Percentiles rank a stretch among this genome's conserved stretches.
These are phyloP conservation scores for Corydoras sp. DNA, from an alignment of 2,113 vertebrate genomes.

Conservation along the genomic window DNA sequence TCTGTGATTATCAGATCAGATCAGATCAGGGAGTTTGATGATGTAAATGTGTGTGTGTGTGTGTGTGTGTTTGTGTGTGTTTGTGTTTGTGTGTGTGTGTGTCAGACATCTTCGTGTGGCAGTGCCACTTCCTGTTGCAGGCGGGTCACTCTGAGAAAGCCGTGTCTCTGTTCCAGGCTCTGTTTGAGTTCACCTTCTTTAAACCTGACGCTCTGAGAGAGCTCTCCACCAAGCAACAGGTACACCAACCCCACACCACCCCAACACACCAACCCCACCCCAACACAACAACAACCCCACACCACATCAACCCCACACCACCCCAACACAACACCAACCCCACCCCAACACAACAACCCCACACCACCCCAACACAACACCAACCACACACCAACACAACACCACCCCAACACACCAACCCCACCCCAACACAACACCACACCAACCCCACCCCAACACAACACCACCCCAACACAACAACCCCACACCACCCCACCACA, in stretches of 20 bases:
- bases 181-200: conserved; percentile 92
- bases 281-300: too few species aligned
- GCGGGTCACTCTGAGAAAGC: conserved; percentile 87
- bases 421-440: too few species aligned
- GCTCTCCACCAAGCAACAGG: conserved; percentile 84
- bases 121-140: conserved; percentile 91
- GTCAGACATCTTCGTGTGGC: conserved; percentile 83
- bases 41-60: background rate
- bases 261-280: too few species aligned
- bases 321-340: too few species aligned
- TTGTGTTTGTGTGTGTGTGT: conserved; percentile 50
- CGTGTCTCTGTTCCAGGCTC: conserved; percentile 84
- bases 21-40: too few species aligned
- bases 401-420: conserved; percentile 1
- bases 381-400: conserved; percentile 28
- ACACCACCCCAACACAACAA: too few species aligned
- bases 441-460: too few species aligned
- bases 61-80: conserved; percentile 5
- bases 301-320: too few species aligned
- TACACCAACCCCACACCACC: conserved; percentile 56
- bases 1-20: too few species aligned
- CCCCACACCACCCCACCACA: too few species aligned
- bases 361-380: too few species aligned
- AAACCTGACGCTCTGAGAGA: conserved; percentile 83
- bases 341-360: too few species aligned